phyloP scores from a whole-genome alignment of 2,888 invertebrate species.

The Busseola fusca region DNA sequence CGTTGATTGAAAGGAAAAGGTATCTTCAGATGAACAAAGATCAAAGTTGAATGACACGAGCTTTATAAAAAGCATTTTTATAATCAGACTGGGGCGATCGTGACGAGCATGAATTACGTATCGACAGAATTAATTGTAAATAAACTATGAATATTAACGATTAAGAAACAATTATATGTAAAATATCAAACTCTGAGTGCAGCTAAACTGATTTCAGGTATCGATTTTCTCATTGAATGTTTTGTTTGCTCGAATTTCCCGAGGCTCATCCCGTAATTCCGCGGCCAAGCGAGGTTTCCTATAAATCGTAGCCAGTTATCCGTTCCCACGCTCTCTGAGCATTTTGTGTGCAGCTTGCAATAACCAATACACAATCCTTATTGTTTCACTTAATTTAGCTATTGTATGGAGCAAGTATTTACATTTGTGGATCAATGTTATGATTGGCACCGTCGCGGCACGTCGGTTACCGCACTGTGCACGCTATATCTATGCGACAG shows the following conservation, averaged over 20 bases:
- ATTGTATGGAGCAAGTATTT: slow-evolving; percentile 85
- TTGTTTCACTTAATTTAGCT: slow-evolving; percentile 88
- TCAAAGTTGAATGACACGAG: slow-evolving; percentile 87
- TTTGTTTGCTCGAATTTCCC: slow-evolving; percentile 76
- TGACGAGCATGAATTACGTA: slow-evolving; percentile 79
- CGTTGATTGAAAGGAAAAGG: slow-evolving; percentile 83
- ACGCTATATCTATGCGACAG: slow-evolving; percentile 50
- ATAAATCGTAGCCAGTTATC: slow-evolving; percentile 77
- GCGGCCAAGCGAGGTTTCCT: slow-evolving; percentile 75
- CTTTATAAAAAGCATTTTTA: slow-evolving; percentile 74
- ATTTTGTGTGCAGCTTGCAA: slow-evolving; percentile 83
- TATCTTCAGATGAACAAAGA: slow-evolving; percentile 81
- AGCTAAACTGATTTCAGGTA: slow-evolving; percentile 56
- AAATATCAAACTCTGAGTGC: slow-evolving; percentile 34
- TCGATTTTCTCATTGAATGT: slow-evolving; percentile 65
- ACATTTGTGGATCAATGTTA: slow-evolving; percentile 78
- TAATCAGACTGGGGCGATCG: slow-evolving; percentile 77
- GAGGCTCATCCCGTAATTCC: slow-evolving; percentile 74
- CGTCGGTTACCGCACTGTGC: slow-evolving; percentile 47
- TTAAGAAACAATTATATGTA: slow-evolving; percentile 51
- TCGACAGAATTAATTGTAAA: slow-evolving; percentile 70
- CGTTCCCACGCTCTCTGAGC: slow-evolving; percentile 85
- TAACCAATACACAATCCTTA: slow-evolving; percentile 86
- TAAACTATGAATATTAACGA: slow-evolving; percentile 64
- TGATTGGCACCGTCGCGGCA: slow-evolving; percentile 64